Conservation (phyloP, 2,888 invertebrate species). For the Aplocera efformata region DNA sequence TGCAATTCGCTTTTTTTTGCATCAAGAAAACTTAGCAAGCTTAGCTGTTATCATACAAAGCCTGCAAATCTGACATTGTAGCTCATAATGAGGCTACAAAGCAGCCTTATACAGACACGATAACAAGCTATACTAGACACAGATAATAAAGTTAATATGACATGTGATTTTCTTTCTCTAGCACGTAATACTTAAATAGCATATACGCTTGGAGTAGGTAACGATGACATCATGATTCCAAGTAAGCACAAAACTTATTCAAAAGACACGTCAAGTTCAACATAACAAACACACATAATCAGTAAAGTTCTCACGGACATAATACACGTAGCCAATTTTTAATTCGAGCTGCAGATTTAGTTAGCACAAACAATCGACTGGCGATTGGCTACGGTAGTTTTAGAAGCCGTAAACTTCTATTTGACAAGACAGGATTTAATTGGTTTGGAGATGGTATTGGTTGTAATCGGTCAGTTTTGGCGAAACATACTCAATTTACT, state of each 20-base stretch:
- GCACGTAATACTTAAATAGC: too few species aligned
- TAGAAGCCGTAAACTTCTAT: constrained; percentile 37
- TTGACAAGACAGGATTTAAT: constrained; percentile 31
- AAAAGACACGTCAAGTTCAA: constrained; percentile 28
- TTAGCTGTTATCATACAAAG: too few species aligned
- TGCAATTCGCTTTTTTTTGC: too few species aligned
- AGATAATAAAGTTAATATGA: too few species aligned
- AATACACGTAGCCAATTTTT: constrained; percentile 60
- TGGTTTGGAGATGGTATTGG: constrained; percentile 6
- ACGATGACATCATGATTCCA: not conserved
- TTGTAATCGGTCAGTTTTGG: not conserved
- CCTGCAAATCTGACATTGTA: too few species aligned
- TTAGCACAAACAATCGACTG: constrained; percentile 58
- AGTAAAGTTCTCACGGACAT: constrained; percentile 53
- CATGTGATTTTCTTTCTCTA: too few species aligned
- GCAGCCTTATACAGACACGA: too few species aligned
- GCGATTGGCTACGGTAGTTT: constrained; percentile 53
- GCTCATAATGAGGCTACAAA: too few species aligned
- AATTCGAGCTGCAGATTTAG: constrained; percentile 68
- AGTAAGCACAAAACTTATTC: not conserved
- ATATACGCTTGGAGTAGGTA: not conserved
- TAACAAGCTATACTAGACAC: too few species aligned
- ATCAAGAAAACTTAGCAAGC: too few species aligned
- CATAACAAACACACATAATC: constrained; percentile 7
- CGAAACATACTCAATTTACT: not conserved